Percentiles rank a stretch among this genome's conserved stretches.
These are phyloP conservation scores for Notiomystis cincta DNA, from an alignment of 2,113 vertebrate species.

Conservation along the genomic window DNA sequence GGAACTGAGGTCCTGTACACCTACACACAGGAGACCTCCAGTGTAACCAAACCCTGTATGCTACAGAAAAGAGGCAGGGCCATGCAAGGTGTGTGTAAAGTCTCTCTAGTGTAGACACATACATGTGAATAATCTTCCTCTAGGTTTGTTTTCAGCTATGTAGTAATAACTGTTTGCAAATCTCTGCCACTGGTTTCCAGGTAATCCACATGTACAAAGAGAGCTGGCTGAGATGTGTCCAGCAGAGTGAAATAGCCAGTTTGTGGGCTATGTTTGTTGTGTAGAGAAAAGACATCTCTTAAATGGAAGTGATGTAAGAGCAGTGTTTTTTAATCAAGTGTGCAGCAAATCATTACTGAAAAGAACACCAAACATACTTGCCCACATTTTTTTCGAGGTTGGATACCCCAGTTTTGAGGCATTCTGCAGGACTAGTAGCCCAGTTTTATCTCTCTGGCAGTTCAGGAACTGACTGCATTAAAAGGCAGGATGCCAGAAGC, in stretches of 20 bases:
- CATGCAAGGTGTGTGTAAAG: not conserved
- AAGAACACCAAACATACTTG: not conserved
- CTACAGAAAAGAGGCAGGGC: not conserved
- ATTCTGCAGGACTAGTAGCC: not conserved
- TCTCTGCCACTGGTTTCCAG: not conserved
- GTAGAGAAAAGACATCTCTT: not conserved
- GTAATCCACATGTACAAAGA: not conserved
- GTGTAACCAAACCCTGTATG: rapidly evolving
- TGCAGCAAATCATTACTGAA: not conserved
- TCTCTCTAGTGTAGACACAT: not conserved
- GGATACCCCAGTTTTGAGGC: not conserved
- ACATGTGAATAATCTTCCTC: not conserved
- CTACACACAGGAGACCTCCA: not conserved
- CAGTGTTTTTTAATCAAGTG: not conserved
- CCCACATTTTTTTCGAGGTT: not conserved
- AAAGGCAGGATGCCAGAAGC: not conserved
- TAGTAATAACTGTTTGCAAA: not conserved
- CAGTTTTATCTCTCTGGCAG: not conserved
- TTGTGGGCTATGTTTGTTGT: rapidly evolving
- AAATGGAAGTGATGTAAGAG: not conserved
- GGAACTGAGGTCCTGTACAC: not conserved
- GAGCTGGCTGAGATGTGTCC: not conserved
- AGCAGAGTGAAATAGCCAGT: not conserved
- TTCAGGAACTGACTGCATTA: not conserved
- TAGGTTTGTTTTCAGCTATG: not conserved